Base-by-base conservation (phyloP, 2,888 invertebrate genomes). In the Agrilus biguttatus region DNA sequence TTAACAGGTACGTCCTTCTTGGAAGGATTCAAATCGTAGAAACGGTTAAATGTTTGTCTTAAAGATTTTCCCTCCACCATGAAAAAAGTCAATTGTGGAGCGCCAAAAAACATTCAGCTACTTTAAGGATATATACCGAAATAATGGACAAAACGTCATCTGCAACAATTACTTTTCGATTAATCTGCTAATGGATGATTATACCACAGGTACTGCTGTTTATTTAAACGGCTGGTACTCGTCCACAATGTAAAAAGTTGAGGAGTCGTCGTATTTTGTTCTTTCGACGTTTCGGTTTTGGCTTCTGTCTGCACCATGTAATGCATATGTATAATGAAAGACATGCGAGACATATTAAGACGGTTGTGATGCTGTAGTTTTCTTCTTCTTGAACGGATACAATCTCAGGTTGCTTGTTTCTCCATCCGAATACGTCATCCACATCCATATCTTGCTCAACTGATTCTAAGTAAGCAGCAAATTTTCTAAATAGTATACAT, bases 341-440 rank as follows among this genome's bases (percentile, higher is more conserved):
- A 28, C 60, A 49, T 6, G 64, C 56, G 36, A 69, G 48, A 37
- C 64, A 52, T 39, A 68, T 49, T 38, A 70, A 52, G 3, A 63
- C 53, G 5, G 63, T 51, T 1, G 67, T 63, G 23, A 63, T 47
- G 43, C 61, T 65, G 49, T 64, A 63, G 44, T 49, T 67, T 49
- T 53, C 65, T 38, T 45, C 57, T 47, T 45, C 40, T 19, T 50
- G 39, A 5, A 44, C 14, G 57, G 55, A 1, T 61, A 62, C 32
- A 63, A 66, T 19, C 59, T 56, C 70, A 8, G 70, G 70, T 10
- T 71, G 73, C 50, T 63, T 67, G 52, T 65, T 67, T 7, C 74
- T 66, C 76, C 75, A 77, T 13, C 71, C 71, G 48, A 72, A 69
- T 13, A 72, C 64, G 5, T 73, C 75, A 46, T 72, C 72, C 46